These are phyloP conservation scores for Chelidonichthys spinosus DNA, from an alignment of 2,797 vertebrate genomes.

Conservation along the genomic window DNA sequence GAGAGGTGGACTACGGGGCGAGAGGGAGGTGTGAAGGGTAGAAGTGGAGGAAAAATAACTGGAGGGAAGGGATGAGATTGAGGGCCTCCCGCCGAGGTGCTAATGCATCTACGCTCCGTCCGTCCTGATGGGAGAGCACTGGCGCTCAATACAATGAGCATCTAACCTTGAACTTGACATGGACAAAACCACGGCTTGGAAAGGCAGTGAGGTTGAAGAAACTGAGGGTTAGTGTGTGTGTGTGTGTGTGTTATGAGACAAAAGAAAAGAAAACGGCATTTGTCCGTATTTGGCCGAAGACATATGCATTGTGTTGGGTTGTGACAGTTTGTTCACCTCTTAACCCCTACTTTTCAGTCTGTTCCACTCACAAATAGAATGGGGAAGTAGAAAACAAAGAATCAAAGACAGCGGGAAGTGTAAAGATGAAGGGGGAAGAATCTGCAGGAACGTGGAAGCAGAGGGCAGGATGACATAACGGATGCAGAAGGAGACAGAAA, in stretches of 20 bases:
- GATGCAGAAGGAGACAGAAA: not conserved
- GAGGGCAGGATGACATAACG: not conserved
- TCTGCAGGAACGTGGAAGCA: not conserved
- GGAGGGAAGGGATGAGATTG: constrained; percentile 71
- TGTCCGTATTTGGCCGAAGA: constrained; percentile 51
- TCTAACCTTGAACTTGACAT: constrained; percentile 83
- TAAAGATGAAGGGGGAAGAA: not conserved
- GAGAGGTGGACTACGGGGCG: constrained; percentile 49
- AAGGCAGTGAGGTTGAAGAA: constrained; percentile 42
- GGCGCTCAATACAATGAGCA: constrained; percentile 82
- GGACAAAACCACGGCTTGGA: constrained; percentile 40
- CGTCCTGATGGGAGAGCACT: constrained; percentile 63
- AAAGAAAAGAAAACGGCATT: constrained; percentile 5
- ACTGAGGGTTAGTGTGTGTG: constrained; percentile 24
- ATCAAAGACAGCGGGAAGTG: not conserved
- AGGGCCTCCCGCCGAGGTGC: constrained; percentile 80
- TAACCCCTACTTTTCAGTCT: constrained; percentile 30
- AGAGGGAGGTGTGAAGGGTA: constrained; percentile 46
- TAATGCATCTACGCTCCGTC: constrained; percentile 82
- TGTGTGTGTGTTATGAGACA: constrained; percentile 2
- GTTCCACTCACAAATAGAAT: constrained; percentile 15
- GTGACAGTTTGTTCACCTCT: constrained; percentile 24
- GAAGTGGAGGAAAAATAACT: constrained; percentile 36
- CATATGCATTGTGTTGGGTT: constrained; percentile 30
- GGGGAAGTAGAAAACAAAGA: not conserved